Conservation (phyloP, 1,140 invertebrate species). For the Phymorhynchus buccinoides region DNA sequence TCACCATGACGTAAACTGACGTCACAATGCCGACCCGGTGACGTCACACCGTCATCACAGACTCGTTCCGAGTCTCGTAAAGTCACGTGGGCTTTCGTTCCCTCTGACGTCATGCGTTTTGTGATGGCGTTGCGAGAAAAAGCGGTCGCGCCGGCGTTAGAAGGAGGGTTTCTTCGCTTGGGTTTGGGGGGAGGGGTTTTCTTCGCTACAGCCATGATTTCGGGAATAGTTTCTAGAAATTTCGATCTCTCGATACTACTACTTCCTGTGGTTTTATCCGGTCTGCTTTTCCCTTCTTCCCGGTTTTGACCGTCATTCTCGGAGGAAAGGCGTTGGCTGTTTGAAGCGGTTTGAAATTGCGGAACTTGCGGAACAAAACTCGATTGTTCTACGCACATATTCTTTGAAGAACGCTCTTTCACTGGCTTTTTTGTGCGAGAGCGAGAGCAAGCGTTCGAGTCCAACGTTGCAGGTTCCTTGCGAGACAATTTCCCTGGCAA, state of each 20-base stretch:
- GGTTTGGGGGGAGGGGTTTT: conserved; percentile 18
- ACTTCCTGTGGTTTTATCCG: neutral
- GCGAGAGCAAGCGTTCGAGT: neutral
- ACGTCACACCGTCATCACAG: neutral
- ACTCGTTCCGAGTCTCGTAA: neutral
- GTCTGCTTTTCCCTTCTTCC: neutral
- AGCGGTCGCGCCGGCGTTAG: neutral
- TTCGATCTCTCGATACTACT: neutral
- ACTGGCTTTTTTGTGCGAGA: no score
- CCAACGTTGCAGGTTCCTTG: neutral
- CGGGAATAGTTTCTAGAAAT: neutral
- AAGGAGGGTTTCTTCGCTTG: conserved; percentile 20
- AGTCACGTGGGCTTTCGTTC: neutral
- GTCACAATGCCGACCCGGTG: neutral
- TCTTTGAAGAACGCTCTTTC: no score
- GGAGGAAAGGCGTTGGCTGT: no score
- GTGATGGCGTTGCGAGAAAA: neutral
- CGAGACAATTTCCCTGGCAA: neutral
- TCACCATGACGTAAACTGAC: neutral
- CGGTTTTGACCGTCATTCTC: neutral
- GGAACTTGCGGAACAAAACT: no score
- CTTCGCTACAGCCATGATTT: neutral
- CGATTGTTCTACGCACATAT: no score
- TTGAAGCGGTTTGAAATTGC: no score
- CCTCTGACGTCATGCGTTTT: neutral